Conservation (phyloP, 2,113 vertebrate genomes). For the Xenus cinereus region DNA sequence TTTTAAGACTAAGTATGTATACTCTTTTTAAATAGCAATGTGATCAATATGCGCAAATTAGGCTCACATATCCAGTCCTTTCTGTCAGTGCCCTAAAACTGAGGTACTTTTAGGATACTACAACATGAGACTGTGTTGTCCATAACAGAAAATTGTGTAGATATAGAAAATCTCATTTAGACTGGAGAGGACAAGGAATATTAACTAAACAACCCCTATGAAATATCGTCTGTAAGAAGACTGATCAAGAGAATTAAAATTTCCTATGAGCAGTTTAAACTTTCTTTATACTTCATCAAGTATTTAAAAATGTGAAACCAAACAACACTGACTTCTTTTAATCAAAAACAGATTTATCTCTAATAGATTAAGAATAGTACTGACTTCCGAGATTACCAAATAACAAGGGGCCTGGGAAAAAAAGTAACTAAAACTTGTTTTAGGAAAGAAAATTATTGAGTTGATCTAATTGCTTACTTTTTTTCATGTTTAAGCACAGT, state of each 20-base stretch:
- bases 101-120: not conserved
- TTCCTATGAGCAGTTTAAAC: not conserved
- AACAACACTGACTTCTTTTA: not conserved
- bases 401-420: not conserved
- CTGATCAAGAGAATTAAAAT: not conserved
- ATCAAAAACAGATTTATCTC: not conserved
- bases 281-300: not conserved
- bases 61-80: not conserved
- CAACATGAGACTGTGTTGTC: rapidly evolving
- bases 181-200: not conserved
- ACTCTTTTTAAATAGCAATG: not conserved
- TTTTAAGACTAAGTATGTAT: not conserved
- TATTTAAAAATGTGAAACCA: not conserved
- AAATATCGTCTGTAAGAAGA: not conserved
- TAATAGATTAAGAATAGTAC: not conserved
- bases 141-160: not conserved
- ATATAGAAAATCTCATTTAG: not conserved
- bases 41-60: not conserved
- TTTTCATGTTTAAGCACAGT: not conserved
- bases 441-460: rapidly evolving
- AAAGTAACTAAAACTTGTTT: rapidly evolving
- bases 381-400: not conserved
- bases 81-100: not conserved
- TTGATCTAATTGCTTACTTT: not conserved
- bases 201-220: not conserved